Evolutionary conservation across 2,888 invertebrate species (phyloP), one percentile per base, ranked within the genome.

Genomic region (Leptodirus hochenwartii): DNA sequence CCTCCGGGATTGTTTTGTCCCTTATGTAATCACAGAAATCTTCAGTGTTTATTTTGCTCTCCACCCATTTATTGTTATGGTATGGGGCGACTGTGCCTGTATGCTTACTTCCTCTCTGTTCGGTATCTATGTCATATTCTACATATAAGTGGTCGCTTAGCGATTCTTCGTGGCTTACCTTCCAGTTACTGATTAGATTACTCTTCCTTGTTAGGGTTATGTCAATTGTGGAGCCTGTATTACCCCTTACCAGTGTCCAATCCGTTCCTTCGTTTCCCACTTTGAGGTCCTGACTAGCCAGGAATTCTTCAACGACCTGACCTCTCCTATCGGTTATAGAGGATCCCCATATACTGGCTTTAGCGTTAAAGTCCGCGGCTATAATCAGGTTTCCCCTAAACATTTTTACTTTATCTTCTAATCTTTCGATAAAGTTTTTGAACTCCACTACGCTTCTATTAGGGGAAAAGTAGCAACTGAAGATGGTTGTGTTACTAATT

Each of bases 111-210:
- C n/a, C n/a, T n/a, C n/a, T n/a, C n/a, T n/a, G n/a, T n/a, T n/a
- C n/a, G n/a, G n/a, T n/a, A n/a, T n/a, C n/a, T n/a, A n/a, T n/a
- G n/a, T n/a, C n/a, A n/a, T n/a, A 24, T 9, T 9, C 27, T 4
- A 27, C 12, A 12, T 27, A 27, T 3, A n/a, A 23, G 22, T 29
- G 29, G 11, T 29, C 29, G 22, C 29, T 29, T 5, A 20, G 23
- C 4, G 22, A 22, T 4, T 29, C 29, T 11, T 20, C 23, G 2
- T 28, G 22, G 4, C 12, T 5, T 8, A 27, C 27, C 15, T 17
- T 5, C 27, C 17, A 17, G 5, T 4, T 9, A 8, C 10, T n/a
- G n/a, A 10, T 27, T 3, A 5, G 5, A 9, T 3, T 15, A 5
- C 4, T 27, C 10, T 3, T 9, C 15, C 2, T 15, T 15, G 8